A percentile compares a stretch with the other conserved stretches of the same genome.
These are phyloP conservation scores for Psammodynastes pulverulentus DNA, from an alignment of 2,113 vertebrate genomes.

Conservation along the genomic window DNA sequence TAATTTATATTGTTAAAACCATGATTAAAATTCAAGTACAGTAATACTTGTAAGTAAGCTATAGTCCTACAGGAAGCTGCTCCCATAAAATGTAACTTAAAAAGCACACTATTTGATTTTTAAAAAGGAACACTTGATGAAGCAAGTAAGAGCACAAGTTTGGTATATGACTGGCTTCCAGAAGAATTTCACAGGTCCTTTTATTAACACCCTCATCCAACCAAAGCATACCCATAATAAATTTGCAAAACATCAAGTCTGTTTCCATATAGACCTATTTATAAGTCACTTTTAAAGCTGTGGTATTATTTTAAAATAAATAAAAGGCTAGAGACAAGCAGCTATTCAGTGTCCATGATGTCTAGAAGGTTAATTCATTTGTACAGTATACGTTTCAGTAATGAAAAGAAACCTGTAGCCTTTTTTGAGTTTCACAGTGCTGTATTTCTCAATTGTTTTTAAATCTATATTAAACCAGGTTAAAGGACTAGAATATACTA, in stretches of 20 bases:
- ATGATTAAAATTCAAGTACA: slow-evolving; percentile 84
- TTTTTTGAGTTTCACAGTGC: slow-evolving; percentile 48
- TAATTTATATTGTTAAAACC: slow-evolving; percentile 73
- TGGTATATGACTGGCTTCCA: slow-evolving; percentile 76
- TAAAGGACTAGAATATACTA: slow-evolving; percentile 37
- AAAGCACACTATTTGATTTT: slow-evolving; percentile 69
- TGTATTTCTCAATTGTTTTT: slow-evolving; percentile 44
- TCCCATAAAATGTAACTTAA: slow-evolving; percentile 73
- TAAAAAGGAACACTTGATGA: slow-evolving; percentile 84
- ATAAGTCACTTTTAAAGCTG: slow-evolving; percentile 61
- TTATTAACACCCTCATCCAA: slow-evolving; percentile 50
- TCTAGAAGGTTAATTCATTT: slow-evolving; percentile 44
- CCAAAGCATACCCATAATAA: slow-evolving; percentile 57
- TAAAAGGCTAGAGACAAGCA: slow-evolving; percentile 56
- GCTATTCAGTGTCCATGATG: slow-evolving; percentile 47
- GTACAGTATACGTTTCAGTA: slow-evolving; percentile 59
- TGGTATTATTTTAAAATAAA: slow-evolving; percentile 62
- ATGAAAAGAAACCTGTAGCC: slow-evolving; percentile 49
- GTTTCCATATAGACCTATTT: slow-evolving; percentile 58
- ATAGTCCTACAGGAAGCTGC: slow-evolving; percentile 72
- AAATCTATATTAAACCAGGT: slow-evolving; percentile 43
- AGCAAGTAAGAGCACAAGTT: slow-evolving; percentile 89
- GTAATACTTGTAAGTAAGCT: slow-evolving; percentile 73
- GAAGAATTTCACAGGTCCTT: slow-evolving; percentile 64
- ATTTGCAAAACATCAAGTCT: slow-evolving; percentile 59